Evolutionary conservation across 2,888 invertebrate species (phyloP).

Genomic region (Neoascia interrupta): DNA sequence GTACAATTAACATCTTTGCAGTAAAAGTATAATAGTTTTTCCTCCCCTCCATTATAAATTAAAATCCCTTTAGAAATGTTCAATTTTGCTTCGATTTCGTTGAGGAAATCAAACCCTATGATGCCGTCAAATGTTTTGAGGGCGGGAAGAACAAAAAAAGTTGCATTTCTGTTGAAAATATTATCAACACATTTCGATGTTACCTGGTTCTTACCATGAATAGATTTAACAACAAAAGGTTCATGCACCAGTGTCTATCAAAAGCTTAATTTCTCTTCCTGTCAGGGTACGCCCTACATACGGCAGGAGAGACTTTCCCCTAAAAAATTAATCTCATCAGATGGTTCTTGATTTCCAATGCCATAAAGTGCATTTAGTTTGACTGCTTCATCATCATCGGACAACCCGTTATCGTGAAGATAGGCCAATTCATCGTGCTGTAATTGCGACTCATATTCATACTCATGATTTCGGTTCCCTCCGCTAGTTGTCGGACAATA

Average conservation of each 20-base stretch:
- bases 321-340: background rate
- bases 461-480: background rate
- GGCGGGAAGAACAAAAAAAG: conserved; percentile 49
- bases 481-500: background rate
- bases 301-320: background rate
- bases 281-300: no score
- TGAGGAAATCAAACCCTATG: conserved; percentile 55
- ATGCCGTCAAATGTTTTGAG: conserved; percentile 54
- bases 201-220: background rate
- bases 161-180: conserved; percentile 44
- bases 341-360: background rate
- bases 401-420: background rate
- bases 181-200: conserved; percentile 26
- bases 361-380: background rate
- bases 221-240: background rate
- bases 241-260: background rate
- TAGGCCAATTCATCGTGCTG: background rate
- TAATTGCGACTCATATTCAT: background rate
- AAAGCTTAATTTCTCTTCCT: no score
- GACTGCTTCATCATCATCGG: no score
- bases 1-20: background rate
- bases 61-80: conserved; percentile 39
- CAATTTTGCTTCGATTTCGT: conserved; percentile 34
- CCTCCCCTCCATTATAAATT: conserved; percentile 16
- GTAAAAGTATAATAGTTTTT: conserved; percentile 20